Evolutionary conservation across 2,797 vertebrate species (phyloP), one percentile per base, ranked within the genome.

Genomic region (Rallus crepitans): DNA sequence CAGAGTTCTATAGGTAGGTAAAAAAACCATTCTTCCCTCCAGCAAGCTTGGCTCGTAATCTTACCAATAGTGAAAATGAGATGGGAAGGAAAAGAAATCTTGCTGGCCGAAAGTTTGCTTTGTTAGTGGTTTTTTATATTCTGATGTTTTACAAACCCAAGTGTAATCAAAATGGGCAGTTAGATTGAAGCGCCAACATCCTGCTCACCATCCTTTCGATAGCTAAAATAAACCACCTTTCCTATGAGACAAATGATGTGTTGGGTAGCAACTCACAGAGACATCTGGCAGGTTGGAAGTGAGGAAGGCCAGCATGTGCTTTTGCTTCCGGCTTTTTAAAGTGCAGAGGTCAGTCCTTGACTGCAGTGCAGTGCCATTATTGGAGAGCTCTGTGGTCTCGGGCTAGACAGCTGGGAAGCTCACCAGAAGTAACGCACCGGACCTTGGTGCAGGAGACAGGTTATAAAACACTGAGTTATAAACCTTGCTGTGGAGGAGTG

Each of bases 211-310:
- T 82, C 31, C 42, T 85, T 93, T 76, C 27, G 63, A 82, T 30
- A 76, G 55, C 84, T 91, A 87, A 95, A 92, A 93, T 86, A 90
- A 94, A 80, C 87, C 21, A 71, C 53, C 47, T 73, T 24, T 68
- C 57, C 70, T 61, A 65, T 69, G 87, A 64, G 64, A 56, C 68
- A 92, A 92, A 82, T 3, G 3, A 37, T 78, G 28, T 87, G 72
- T 88, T 70, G 63, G 70, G 75, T 91, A 81, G 69, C 65, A 89
- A 40, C 66, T 8, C 59, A 19, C n/a, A 33, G 30, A 65, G 82
- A 57, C 69, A 93, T 72, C 65, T 91, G 77, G 55, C 80, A 88
- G 42, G 52, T 40, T 93, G 72, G 72, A 83, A 93, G 79, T 0
- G 5, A 69, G 69, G 59, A 88, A 65, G 40, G 33, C 45, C 78